Conservation (phyloP, 2,797 vertebrate genomes). For the Bradypus variegatus region DNA sequence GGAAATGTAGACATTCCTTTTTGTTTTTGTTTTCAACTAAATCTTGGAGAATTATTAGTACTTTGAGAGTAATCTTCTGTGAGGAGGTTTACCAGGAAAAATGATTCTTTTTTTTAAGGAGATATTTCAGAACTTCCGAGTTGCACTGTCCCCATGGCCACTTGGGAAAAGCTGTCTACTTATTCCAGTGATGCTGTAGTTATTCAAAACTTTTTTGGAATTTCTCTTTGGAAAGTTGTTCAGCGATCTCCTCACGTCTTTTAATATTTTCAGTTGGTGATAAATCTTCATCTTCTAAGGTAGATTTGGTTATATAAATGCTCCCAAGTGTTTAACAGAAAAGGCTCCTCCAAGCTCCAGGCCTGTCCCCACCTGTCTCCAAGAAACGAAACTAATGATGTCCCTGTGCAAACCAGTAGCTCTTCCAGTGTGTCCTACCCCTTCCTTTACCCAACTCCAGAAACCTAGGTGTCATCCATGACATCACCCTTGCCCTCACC, state of each 20-base stretch:
- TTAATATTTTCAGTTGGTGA: not conserved
- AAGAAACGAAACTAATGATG: not conserved
- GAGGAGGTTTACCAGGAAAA: not conserved
- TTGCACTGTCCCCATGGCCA: not conserved
- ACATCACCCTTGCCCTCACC: not conserved
- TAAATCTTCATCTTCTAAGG: not conserved
- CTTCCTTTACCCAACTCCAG: not conserved
- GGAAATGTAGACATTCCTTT: not conserved
- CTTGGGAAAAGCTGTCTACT: not conserved
- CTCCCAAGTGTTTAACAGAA: not conserved
- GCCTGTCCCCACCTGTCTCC: not conserved
- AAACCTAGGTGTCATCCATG: not conserved
- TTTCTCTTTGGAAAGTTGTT: not conserved
- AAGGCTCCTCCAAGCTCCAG: not conserved
- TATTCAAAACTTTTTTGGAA: constrained; percentile 22
- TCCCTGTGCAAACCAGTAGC: not conserved
- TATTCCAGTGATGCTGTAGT: not conserved
- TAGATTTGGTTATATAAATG: not conserved
- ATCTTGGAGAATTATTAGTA: not conserved
- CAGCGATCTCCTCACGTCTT: not conserved
- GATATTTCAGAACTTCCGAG: not conserved
- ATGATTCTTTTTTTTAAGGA: not conserved
- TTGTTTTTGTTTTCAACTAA: constrained; percentile 5
- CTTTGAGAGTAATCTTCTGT: not conserved
- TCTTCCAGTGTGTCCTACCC: not conserved